phyloP scores from a whole-genome alignment of 2,113 vertebrate genomes.

The Blennius ocellaris region DNA sequence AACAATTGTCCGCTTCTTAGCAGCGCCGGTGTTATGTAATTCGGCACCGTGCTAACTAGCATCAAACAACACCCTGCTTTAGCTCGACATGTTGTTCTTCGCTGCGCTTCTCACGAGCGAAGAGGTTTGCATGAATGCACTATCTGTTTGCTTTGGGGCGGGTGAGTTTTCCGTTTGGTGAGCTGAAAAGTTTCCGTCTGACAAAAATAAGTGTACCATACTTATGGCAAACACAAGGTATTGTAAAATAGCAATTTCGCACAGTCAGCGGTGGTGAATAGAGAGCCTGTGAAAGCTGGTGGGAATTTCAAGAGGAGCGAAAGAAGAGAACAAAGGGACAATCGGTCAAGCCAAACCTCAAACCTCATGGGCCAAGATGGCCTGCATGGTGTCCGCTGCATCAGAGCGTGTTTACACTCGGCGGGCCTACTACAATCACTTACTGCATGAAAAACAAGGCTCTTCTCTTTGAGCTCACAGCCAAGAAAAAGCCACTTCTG shows the following conservation, averaged over 20 bases:
- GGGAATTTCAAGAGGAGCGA: slow-evolving; percentile 50
- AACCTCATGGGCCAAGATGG: slow-evolving; percentile 65
- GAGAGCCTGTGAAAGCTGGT: slow-evolving; percentile 54
- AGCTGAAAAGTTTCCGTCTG: slow-evolving; percentile 46
- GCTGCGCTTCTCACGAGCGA: slow-evolving; percentile 25
- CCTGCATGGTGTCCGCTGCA: slow-evolving; percentile 54
- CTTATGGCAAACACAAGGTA: slow-evolving; percentile 36
- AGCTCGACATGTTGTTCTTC: slow-evolving; percentile 38
- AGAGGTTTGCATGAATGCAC: slow-evolving; percentile 34
- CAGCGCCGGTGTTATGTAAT: slow-evolving; percentile 40
- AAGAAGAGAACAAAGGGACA: slow-evolving; percentile 66
- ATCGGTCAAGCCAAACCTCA: slow-evolving; percentile 60
- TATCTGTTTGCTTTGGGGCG: slow-evolving; percentile 42
- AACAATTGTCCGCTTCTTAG: slow-evolving; percentile 63
- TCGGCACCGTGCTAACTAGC: slow-evolving; percentile 33
- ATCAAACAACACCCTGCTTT: slow-evolving; percentile 54
- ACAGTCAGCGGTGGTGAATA: background rate
- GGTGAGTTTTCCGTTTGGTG: slow-evolving; percentile 8
- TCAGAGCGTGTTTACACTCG: slow-evolving; percentile 76
- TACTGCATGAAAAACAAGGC: slow-evolving; percentile 79
- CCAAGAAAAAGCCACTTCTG: slow-evolving; percentile 79
- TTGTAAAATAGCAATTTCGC: slow-evolving; percentile 36
- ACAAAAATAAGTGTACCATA: slow-evolving; percentile 46
- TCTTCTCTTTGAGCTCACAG: slow-evolving; percentile 69
- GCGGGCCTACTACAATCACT: slow-evolving; percentile 76